Evolutionary conservation across 2,888 invertebrate genomes (phyloP), one percentile per base, ranked within the genome.

Genomic region (Escarpia spicata): DNA sequence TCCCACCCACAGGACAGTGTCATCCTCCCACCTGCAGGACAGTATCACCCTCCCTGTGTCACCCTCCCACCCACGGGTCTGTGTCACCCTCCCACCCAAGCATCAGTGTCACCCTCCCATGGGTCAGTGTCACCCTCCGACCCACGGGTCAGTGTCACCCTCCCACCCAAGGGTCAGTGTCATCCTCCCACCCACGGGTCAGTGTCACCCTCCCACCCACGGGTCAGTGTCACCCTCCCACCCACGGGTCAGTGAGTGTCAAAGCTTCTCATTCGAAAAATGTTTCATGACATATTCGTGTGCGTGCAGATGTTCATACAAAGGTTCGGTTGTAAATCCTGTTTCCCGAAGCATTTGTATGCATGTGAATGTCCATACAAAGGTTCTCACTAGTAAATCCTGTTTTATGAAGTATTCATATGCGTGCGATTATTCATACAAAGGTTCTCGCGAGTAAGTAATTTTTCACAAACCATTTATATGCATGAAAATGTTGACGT

Each of bases 1-100:
- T 19, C 15, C 93, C 94, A 43, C 94, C 94, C 15, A 60, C 90
- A 90, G 93, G 93, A 91, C 44, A 44, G 26, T 37, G n/a, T 60
- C 37, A 43, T 37, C 60, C 60, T 60, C 26, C 19, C 60, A 60
- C 19, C 12, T 15, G 12, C 60, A 19, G 26, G 60, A 9, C 60
- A 60, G 60, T 60, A 15, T 60, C 60, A 19, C 60, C 60, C 60
- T 15, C 60, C 19, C 60, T 9, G 19, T 19, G 26, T 26, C 6
- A 60, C 60, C 26, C 60, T 19, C 15, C 93, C 94, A 43, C 94
- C 94, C 15, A 60, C 90, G 58, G 93, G 93, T 92, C 44, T 31
- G 26, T 37, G 44, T 19, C 37, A 43, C 60, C 60, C 60, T 60
- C 26, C 19, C 60, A 60, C 19, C 12, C 60, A 60, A n/a, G n/a